Percentiles rank a stretch among this genome's conserved stretches.
Evolutionary conservation across 1,140 invertebrate genomes (phyloP).

Genomic region (Drosophila kanapiae): DNA sequence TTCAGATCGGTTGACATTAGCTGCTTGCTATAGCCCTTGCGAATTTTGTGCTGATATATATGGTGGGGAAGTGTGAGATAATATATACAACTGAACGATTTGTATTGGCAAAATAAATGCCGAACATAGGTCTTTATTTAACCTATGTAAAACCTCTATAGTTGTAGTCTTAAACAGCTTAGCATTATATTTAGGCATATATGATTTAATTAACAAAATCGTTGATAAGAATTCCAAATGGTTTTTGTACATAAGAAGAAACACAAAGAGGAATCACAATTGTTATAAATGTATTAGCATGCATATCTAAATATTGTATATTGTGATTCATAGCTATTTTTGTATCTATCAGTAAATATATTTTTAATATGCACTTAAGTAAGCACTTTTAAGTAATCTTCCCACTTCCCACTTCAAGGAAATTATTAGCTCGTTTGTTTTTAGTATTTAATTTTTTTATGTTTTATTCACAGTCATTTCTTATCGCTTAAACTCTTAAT

Average conservation of each 20-base stretch:
- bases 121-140: no score
- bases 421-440: background rate
- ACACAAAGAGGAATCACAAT: background rate
- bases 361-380: background rate
- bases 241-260: no score
- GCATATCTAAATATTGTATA: background rate
- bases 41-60: no score
- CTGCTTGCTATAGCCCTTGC: background rate
- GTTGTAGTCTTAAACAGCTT: no score
- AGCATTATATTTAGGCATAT: no score
- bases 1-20: background rate
- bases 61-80: no score
- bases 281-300: background rate
- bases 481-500: constrained; percentile 18
- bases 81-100: no score
- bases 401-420: background rate
- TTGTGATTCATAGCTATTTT: background rate
- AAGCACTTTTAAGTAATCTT: background rate
- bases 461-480: constrained; percentile 48
- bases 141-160: no score
- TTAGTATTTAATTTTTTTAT: constrained; percentile 23
- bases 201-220: no score
- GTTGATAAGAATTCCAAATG: no score
- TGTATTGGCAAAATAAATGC: no score
- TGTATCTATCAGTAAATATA: background rate